phyloP scores from a whole-genome alignment of 1,140 invertebrate genomes.

The Periplaneta americana region DNA sequence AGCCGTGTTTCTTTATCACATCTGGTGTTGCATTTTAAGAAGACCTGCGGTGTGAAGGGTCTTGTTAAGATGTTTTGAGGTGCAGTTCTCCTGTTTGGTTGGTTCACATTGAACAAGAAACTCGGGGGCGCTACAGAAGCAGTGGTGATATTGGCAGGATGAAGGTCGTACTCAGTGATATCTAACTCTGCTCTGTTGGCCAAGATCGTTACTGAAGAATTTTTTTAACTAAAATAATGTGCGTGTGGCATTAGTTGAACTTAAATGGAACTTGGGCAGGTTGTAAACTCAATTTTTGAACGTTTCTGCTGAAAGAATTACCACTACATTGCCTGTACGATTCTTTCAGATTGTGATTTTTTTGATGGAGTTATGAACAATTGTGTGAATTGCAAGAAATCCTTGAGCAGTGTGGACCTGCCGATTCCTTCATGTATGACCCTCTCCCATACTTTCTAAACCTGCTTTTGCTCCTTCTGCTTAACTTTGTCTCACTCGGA shows the following conservation, averaged over 20 bases:
- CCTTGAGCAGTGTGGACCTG: background rate
- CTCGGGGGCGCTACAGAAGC: background rate
- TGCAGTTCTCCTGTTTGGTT: background rate
- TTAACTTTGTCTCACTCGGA: background rate
- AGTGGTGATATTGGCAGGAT: background rate
- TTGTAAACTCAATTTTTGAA: background rate
- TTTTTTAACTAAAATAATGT: background rate
- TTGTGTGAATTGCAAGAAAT: background rate
- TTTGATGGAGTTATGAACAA: background rate
- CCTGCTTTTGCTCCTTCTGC: background rate
- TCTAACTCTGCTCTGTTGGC: background rate
- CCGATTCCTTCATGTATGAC: background rate
- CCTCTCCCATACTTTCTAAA: background rate
- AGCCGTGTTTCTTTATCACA: background rate
- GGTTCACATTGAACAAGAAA: background rate
- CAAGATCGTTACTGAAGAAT: background rate
- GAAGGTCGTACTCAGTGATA: background rate
- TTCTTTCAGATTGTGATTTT: no score
- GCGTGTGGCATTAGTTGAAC: background rate
- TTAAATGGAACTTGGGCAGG: background rate
- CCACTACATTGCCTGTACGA: background rate
- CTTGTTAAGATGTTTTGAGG: background rate
- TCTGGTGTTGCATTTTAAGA: background rate
- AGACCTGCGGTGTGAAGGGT: background rate
- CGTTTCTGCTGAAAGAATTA: background rate